Percentiles rank a stretch among this genome's conserved stretches.
phyloP scores from a whole-genome alignment of 1,140 invertebrate species.

The Drosophila ohnishii region DNA sequence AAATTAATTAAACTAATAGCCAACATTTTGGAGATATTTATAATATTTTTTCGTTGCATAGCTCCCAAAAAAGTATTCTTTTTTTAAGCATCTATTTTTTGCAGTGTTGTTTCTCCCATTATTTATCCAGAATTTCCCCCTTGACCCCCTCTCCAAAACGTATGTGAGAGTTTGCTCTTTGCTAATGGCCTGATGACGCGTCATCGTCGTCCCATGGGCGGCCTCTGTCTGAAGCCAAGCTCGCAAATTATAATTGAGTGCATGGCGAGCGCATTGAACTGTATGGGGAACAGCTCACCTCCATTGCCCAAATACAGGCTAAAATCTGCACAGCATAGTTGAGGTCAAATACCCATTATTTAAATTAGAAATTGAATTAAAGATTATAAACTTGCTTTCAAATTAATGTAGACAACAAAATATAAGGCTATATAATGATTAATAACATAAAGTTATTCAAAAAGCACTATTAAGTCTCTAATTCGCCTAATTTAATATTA shows the following conservation, averaged over 20 bases:
- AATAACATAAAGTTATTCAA: no score
- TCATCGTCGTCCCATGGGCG: constrained; percentile 41
- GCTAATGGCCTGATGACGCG: constrained; percentile 61
- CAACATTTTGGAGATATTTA: no score
- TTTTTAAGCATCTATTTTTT: background rate
- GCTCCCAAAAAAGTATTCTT: no score
- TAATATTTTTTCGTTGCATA: no score
- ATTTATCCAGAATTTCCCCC: constrained; percentile 1
- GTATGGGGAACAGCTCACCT: constrained; percentile 8
- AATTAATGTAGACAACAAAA: no score
- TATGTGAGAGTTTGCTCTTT: constrained; percentile 50
- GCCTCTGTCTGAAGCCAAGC: constrained; percentile 50
- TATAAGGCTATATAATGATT: background rate
- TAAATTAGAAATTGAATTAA: background rate
- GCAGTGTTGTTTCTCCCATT: background rate
- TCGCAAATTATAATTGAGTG: constrained; percentile 78
- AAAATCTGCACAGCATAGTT: background rate
- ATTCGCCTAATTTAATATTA: no score
- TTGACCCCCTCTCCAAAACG: background rate
- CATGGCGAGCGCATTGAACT: constrained; percentile 74
- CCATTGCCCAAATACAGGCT: background rate
- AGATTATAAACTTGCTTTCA: background rate
- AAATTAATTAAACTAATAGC: no score
- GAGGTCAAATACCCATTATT: background rate
- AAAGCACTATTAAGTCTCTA: no score